A percentile compares a stretch with the other conserved stretches of the same genome.
phyloP scores from a whole-genome alignment of 2,888 invertebrate genomes.

The Nysson spinosus region DNA sequence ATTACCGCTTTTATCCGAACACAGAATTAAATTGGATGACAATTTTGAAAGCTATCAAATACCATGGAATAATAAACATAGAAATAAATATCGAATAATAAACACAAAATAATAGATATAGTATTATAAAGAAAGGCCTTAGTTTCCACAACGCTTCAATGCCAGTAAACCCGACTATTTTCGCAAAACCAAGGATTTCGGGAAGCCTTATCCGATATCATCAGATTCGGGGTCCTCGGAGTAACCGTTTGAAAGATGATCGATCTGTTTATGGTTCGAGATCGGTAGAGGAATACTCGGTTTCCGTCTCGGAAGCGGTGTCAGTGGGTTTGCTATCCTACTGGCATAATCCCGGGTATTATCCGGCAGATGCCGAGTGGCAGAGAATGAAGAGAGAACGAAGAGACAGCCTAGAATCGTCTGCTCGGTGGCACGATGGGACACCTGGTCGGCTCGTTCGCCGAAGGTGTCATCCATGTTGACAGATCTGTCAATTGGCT shows the following conservation, averaged over 20 bases:
- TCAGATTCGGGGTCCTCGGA: slow-evolving; percentile 51
- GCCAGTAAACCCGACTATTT: too few species aligned
- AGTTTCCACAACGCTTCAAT: too few species aligned
- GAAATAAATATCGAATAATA: too few species aligned
- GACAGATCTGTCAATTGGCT: slow-evolving; percentile 76
- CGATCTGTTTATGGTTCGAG: slow-evolving; percentile 74
- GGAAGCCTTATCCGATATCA: slow-evolving; percentile 45
- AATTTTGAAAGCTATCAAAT: too few species aligned
- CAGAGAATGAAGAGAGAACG: slow-evolving; percentile 21
- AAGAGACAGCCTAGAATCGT: slow-evolving; percentile 62
- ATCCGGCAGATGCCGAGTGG: slow-evolving; percentile 72
- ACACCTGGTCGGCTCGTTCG: slow-evolving; percentile 66
- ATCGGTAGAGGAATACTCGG: slow-evolving; percentile 49
- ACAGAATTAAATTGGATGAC: too few species aligned
- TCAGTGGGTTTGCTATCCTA: slow-evolving; percentile 55
- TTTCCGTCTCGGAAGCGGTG: slow-evolving; percentile 50
- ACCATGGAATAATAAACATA: too few species aligned
- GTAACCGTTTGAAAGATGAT: slow-evolving; percentile 77
- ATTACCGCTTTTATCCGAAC: too few species aligned
- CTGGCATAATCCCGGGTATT: slow-evolving; percentile 74
- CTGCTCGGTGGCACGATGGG: slow-evolving; percentile 57
- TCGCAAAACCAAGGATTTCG: slow-evolving; percentile 15
- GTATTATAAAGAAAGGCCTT: too few species aligned
- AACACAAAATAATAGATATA: too few species aligned
- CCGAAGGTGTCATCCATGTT: slow-evolving; percentile 75